These are phyloP conservation scores for Potamilus streckersoni DNA, from an alignment of 1,140 invertebrate species.

Conservation along the genomic window DNA sequence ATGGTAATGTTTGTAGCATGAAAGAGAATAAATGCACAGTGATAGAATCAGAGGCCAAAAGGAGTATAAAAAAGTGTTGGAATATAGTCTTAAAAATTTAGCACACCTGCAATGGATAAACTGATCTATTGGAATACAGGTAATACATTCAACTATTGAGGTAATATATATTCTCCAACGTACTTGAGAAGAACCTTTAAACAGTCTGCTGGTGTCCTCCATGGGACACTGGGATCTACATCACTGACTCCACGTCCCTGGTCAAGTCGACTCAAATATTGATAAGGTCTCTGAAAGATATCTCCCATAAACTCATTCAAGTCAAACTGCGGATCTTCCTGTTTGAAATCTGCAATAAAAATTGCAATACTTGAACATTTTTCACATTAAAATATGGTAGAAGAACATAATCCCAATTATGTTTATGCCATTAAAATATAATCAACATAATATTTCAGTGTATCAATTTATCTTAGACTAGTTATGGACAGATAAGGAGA, in stretches of 20 bases:
- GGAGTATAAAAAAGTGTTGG: too few relatives aligned
- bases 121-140: too few relatives aligned
- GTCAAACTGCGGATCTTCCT: constrained; percentile 14
- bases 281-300: not conserved
- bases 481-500: too few relatives aligned
- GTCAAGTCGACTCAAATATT: constrained; percentile 12
- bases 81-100: too few relatives aligned
- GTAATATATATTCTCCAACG: not conserved
- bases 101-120: too few relatives aligned
- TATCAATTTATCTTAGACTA: too few relatives aligned
- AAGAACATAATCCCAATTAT: constrained; percentile 6
- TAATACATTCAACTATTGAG: too few relatives aligned
- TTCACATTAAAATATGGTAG: not conserved
- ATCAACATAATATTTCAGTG: too few relatives aligned
- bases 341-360: constrained; percentile 2
- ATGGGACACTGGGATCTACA: constrained; percentile 22
- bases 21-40: too few relatives aligned
- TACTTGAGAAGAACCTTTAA: constrained; percentile 32
- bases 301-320: not conserved
- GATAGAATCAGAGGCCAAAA: too few relatives aligned
- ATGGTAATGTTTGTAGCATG: too few relatives aligned
- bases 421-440: constrained; percentile 1
- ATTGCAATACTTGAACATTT: not conserved
- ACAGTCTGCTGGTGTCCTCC: constrained; percentile 23
- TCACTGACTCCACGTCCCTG: constrained; percentile 13